phyloP scores from a whole-genome alignment of 2,113 vertebrate species.

The Hemicordylus capensis region DNA sequence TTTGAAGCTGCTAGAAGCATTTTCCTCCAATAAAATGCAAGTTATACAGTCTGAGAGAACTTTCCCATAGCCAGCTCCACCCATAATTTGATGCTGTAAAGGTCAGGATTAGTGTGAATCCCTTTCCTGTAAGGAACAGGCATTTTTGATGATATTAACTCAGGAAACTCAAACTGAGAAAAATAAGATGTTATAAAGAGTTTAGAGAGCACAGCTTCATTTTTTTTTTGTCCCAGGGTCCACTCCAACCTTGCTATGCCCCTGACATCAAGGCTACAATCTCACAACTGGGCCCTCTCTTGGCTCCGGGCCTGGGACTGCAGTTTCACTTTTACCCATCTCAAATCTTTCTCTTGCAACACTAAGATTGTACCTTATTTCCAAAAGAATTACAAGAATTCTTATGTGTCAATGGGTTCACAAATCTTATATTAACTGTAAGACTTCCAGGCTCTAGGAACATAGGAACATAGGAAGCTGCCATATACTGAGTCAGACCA shows the following conservation, averaged over 20 bases:
- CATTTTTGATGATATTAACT: background rate
- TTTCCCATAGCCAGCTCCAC: background rate
- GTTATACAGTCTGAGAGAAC: background rate
- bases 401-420: background rate
- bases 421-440: background rate
- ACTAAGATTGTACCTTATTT: accelerated
- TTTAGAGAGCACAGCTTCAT: background rate
- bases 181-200: background rate
- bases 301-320: too few relatives aligned
- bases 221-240: too few relatives aligned
- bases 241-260: too few relatives aligned
- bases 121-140: background rate
- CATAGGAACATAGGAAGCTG: too few relatives aligned
- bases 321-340: too few relatives aligned
- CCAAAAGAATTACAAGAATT: background rate
- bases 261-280: too few relatives aligned
- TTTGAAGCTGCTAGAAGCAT: too few relatives aligned
- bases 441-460: background rate
- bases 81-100: background rate
- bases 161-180: too few relatives aligned
- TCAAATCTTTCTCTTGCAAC: background rate
- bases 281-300: too few relatives aligned
- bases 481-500: too few relatives aligned
- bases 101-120: background rate
- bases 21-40: too few relatives aligned